phyloP scores from a whole-genome alignment of 2,113 vertebrate species.

The Regulus satrapa region DNA sequence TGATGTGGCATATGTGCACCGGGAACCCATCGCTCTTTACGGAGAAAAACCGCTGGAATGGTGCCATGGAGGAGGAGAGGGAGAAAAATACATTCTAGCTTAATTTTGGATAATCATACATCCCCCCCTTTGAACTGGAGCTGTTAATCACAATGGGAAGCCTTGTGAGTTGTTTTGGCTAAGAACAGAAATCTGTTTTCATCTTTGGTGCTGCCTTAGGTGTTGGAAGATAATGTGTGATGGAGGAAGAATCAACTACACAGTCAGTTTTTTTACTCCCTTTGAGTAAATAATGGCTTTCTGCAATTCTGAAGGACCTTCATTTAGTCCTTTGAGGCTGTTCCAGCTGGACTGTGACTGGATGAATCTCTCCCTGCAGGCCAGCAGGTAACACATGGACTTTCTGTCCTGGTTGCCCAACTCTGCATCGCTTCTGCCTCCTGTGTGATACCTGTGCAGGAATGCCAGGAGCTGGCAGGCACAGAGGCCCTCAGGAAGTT shows the following conservation, averaged over 20 bases:
- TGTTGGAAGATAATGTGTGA: background rate
- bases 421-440: background rate
- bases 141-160: background rate
- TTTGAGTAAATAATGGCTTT: background rate
- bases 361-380: background rate
- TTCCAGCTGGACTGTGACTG: background rate
- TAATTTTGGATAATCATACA: background rate
- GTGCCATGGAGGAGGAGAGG: background rate
- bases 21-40: background rate
- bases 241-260: background rate
- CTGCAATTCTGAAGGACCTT: background rate
- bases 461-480: background rate
- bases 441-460: fast-evolving
- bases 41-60: fast-evolving
- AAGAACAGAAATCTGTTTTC: background rate
- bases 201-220: background rate
- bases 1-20: fast-evolving
- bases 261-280: background rate
- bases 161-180: background rate
- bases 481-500: background rate
- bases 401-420: background rate
- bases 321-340: background rate
- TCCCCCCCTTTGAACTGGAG: background rate
- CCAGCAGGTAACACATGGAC: background rate
- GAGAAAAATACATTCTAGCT: background rate